These are phyloP conservation scores for Calephelis perditalis DNA, from an alignment of 2,888 invertebrate species.

Conservation along the genomic window DNA sequence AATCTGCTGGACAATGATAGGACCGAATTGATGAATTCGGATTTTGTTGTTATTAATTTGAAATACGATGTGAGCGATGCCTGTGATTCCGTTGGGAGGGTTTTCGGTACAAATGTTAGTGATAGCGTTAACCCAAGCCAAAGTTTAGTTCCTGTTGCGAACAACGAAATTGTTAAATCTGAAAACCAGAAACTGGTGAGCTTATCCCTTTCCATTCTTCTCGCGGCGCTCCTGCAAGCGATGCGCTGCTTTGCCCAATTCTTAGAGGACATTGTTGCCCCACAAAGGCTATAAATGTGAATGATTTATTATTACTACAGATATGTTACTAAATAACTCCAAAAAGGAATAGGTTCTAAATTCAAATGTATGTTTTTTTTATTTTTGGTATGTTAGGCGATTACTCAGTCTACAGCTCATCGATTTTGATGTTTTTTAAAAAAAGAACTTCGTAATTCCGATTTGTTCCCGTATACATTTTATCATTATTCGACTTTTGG, in stretches of 20 bases:
- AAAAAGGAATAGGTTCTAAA: no score
- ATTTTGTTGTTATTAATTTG: conserved; percentile 69
- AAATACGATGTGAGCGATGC: conserved; percentile 48
- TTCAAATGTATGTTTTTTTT: no score
- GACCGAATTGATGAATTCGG: conserved; percentile 36
- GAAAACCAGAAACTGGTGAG: conserved; percentile 77
- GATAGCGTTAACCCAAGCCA: conserved; percentile 54
- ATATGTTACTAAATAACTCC: no score
- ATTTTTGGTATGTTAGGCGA: no score
- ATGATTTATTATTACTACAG: no score
- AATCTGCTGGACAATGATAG: conserved; percentile 26
- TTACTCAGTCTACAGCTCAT: no score
- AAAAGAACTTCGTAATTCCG: no score
- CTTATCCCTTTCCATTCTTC: conserved; percentile 77
- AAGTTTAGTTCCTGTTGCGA: conserved; percentile 65
- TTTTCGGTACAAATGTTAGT: conserved; percentile 49
- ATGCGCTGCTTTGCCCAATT: conserved; percentile 80
- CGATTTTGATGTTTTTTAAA: no score
- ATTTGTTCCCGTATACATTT: no score
- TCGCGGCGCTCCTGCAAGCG: conserved; percentile 80
- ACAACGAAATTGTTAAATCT: conserved; percentile 62
- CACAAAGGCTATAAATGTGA: conserved; percentile 53
- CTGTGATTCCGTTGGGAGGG: conserved; percentile 39
- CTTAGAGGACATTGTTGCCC: conserved; percentile 76
- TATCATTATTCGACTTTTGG: no score